Evolutionary conservation across 2,113 vertebrate genomes (phyloP).

Genomic region (Xyrauchen texanus): DNA sequence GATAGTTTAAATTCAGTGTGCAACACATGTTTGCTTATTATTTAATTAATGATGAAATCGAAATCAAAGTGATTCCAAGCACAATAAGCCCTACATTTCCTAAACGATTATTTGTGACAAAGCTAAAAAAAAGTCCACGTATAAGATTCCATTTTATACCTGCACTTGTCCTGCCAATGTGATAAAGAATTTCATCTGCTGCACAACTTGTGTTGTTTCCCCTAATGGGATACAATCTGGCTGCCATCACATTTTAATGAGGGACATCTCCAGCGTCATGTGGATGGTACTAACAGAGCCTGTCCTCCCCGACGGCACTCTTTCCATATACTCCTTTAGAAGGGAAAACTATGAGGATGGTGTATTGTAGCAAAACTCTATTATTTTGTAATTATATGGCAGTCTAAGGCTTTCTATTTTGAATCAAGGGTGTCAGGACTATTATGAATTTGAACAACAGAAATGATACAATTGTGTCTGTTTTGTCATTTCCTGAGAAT

Average conservation of each 20-base stretch:
- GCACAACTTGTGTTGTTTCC: conserved; percentile 62
- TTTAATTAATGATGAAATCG: conserved; percentile 1
- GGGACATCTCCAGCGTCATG: conserved; percentile 71
- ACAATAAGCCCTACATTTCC: not conserved
- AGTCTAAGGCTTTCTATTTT: not conserved
- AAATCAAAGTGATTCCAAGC: not conserved
- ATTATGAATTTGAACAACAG: not conserved
- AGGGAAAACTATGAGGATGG: conserved; percentile 58
- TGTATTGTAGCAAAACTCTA: conserved; percentile 66
- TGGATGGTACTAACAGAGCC: conserved; percentile 70
- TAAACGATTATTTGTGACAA: not conserved
- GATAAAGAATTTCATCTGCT: conserved; percentile 36
- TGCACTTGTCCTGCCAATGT: conserved; percentile 32
- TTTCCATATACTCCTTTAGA: conserved; percentile 64
- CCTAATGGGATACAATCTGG: conserved; percentile 71
- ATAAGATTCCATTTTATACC: conserved; percentile 35
- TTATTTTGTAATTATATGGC: not conserved
- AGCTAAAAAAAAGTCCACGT: conserved; percentile 44
- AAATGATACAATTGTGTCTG: conserved; percentile 27
- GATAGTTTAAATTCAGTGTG: too few relatives aligned
- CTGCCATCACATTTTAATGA: conserved; percentile 70
- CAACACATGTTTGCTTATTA: not conserved
- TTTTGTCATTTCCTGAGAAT: conserved; percentile 49
- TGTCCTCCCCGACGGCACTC: conserved; percentile 52
- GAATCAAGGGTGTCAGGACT: not conserved